Evolutionary conservation across 2,888 invertebrate genomes (phyloP), one percentile per base, ranked within the genome.

Genomic region (Mycogona germanica): DNA sequence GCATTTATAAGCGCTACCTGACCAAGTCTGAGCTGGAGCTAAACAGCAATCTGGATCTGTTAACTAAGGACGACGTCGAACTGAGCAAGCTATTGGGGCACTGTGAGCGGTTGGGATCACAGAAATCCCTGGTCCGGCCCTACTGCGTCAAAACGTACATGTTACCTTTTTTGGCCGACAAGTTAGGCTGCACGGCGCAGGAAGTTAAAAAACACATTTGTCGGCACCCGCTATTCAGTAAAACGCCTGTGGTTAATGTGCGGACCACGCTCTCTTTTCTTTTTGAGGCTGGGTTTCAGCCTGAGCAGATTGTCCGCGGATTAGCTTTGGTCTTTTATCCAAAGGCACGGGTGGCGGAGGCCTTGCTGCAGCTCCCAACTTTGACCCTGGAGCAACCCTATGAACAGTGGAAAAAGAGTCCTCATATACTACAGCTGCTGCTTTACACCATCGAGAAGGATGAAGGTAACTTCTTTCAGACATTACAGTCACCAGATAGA

Each of bases 361-460:
- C n/a, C 14, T 35, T 9, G 25, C n/a, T 7, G 17, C 25, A 21
- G 7, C 25, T 50, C 2, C 50, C 38, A 14, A 40, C 19, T 5
- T 50, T 40, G 25, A 7, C 19, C 5, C n/a, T 21, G 4, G 6
- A n/a, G 2, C 40, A 38, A 19, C 50, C 50, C 26, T 50, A n/a
- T 38, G 9, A 2, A 6, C 38, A 50, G 12, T 50, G 50, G 50
- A 6, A 17, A 12, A 4, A 50, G 6, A 38, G 9, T 17, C 7
- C 12, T 19, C 58, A 55, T 32, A 59, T 60, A 46, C 67, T 87
- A 19, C 79, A 81, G 47, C 68, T 85, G 29, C 75, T 79, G 50
- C 64, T 84, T 42, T 87, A 87, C 65, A 73, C 78, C 53, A 77
- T 87, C 23, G 86, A 87, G 67, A 77, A 75, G 60, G 77, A 79